Evolutionary conservation across 1,140 invertebrate species (phyloP), one percentile per base, ranked within the genome.

Genomic region (Calephelis virginiensis): DNA sequence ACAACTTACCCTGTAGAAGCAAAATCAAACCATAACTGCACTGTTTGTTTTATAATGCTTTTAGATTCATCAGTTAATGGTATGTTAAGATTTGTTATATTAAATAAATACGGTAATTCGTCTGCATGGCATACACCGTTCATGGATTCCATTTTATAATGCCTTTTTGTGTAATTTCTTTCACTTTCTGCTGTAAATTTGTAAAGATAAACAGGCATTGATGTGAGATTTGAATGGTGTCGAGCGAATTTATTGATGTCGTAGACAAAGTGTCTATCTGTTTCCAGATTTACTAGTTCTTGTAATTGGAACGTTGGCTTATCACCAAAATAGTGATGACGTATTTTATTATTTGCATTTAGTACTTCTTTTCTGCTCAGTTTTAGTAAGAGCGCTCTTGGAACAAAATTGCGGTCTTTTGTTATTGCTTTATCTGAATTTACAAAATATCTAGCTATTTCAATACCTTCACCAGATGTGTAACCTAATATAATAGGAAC

Each of bases 91-190:
- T 80, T 80, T 0, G 81, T 87, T 1, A 89, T 73, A 47, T 89
- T 82, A 53, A 89, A 91, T 0, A 85, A 65, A 66, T 91, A 91
- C 0, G 72, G 75, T 48, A 89, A 70, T 0, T 91, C 89, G 56
- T 91, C 89, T n/a, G 83, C 78, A 64, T 91, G 89, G 71, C 86
- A 89, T 8, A 86, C 86, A 3, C 86, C 89, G 40, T 74, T 49
- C n/a, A 84, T 38, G 6, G 63, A 60, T 12, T 86, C 73, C 82
- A 91, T 83, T 28, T 90, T 85, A 50, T 89, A 89, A 60, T 66
- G 17, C 12, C 73, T 81, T 68, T 89, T 91, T 13, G 77, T 78
- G 49, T 74, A 80, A 71, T 91, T 91, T 37, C 89, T 73, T 64
- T 89, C 89, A 8, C 82, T 85, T 75, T 89, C 86, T 11, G 75